Conservation (phyloP, 2,113 vertebrate species). For the Leptobrachium ailaonicum region DNA sequence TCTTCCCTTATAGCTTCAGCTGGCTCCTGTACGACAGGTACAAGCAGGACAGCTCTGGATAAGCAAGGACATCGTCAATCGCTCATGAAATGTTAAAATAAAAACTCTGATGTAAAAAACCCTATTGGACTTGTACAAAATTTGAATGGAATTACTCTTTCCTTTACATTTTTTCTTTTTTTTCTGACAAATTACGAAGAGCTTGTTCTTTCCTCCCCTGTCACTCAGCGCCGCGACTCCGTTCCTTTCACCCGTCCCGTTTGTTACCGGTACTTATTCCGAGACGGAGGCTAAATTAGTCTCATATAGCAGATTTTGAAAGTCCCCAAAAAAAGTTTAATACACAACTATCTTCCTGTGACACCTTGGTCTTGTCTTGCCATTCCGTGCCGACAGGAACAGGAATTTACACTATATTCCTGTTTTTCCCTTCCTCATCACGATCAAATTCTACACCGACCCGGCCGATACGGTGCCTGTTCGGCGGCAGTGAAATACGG, state of each 20-base stretch:
- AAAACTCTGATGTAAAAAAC: neutral
- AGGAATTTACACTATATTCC: neutral
- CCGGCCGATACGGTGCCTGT: too few relatives aligned
- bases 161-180: constrained; percentile 28
- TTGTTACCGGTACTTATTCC: constrained; percentile 11
- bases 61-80: constrained; percentile 24
- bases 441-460: too few relatives aligned
- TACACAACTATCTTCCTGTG: constrained; percentile 3
- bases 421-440: neutral
- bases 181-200: constrained; percentile 1
- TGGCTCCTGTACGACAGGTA: constrained; percentile 19
- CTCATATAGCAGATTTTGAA: constrained; percentile 20
- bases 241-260: constrained; percentile 1
- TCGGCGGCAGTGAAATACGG: too few relatives aligned
- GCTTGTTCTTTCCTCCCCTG: constrained; percentile 1
- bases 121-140: constrained; percentile 42
- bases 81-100: constrained; percentile 20
- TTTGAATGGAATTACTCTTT: constrained; percentile 40
- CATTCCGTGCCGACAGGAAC: neutral
- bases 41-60: neutral
- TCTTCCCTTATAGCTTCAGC: constrained; percentile 8
- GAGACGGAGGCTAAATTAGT: constrained; percentile 17
- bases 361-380: neutral
- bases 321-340: constrained; percentile 21
- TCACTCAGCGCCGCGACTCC: constrained; percentile 19